Conservation (phyloP, 2,113 vertebrate species). For the Tachuris rubrigastra region DNA sequence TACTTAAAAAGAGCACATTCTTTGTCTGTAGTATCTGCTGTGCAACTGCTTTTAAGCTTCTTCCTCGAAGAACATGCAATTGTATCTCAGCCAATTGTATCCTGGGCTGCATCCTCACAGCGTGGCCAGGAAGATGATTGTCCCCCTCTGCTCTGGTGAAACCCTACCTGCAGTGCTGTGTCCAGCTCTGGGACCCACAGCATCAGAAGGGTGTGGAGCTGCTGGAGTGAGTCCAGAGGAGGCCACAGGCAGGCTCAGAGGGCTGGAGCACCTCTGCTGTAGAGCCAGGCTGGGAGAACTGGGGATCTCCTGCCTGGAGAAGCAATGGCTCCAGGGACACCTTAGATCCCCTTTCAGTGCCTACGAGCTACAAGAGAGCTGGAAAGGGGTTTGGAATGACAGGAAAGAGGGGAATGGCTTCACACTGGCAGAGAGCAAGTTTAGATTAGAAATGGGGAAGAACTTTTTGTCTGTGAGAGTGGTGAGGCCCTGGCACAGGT, state of each 20-base stretch:
- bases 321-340: not conserved
- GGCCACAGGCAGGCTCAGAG: not conserved
- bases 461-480: not conserved
- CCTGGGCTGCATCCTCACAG: not conserved
- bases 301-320: accelerated
- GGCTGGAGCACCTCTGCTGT: not conserved
- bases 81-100: accelerated
- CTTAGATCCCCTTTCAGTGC: not conserved
- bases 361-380: not conserved
- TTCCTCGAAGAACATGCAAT: not conserved
- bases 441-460: no score
- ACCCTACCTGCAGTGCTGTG: not conserved
- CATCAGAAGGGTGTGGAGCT: not conserved
- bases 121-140: not conserved
- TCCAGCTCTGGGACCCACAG: not conserved
- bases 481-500: not conserved
- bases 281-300: not conserved
- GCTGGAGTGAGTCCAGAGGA: not conserved
- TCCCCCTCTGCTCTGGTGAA: not conserved
- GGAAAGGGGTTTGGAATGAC: not conserved
- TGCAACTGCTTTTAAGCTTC: not conserved
- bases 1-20: not conserved
- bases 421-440: not conserved
- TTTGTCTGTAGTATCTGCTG: not conserved
- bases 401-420: not conserved